Evolutionary conservation across 2,888 invertebrate species (phyloP), one percentile per base, ranked within the genome.

Genomic region (Neuroscelio doddi): DNA sequence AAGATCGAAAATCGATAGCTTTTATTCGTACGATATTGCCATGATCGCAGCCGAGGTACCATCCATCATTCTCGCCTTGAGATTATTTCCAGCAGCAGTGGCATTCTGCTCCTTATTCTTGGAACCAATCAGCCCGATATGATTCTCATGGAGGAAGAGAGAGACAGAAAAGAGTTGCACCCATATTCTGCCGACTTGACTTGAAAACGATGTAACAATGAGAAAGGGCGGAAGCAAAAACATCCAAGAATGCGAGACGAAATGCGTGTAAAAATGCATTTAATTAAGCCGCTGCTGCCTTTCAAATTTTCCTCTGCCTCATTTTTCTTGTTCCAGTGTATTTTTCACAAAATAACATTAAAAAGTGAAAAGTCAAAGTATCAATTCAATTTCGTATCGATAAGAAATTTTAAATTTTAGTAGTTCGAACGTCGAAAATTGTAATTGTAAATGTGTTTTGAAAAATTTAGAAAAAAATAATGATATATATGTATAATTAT

Each of bases 51-150:
- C 41, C 47, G 32, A 14, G 42, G 34, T 27, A 16, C 34, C 57
- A 57, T 57, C 57, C 49, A 57, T 57, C 49, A 49, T 49, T 49
- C 39, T 34, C 24, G 42, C 41, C 42, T 41, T 21, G 42, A 57
- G 56, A 57, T 49, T 57, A 57, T 57, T 41, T 63, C 52, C 55
- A 49, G 26, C 49, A 45, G 46, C 30, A 21, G 21, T 47, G 42
- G 52, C 34, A 55, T 50, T 53, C 53, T 36, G 51, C 56, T 53
- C 53, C 47, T 63, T 53, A 41, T 41, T 49, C 55, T 49, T 49
- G 55, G 44, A 49, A 42, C 59, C 59, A 59, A 67, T 67, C 55
- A 58, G 51, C 47, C 53, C 30, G 29, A 51, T 63, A 63, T 27
- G 46, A 63, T 67, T 67, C 47, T 32, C 26, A 24, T 30, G 49